Evolutionary conservation across 1,140 invertebrate genomes (phyloP), one percentile per base, ranked within the genome.

Genomic region (Helicoverpa armigera): DNA sequence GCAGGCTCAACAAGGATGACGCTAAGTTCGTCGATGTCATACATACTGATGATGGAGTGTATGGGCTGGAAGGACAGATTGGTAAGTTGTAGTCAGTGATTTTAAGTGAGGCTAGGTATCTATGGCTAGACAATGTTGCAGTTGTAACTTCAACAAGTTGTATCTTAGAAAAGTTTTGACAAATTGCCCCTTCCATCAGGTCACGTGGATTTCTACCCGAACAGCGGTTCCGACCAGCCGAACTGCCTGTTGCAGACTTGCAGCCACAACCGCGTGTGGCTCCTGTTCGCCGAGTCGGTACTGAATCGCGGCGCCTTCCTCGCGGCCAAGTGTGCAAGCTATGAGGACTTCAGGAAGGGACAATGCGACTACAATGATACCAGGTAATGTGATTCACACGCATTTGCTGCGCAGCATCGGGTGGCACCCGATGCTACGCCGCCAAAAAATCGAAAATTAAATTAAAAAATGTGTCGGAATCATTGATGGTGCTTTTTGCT

Each of bases 131-230:
- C 23, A 23, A 23, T 23, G 23, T 23, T 23, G 2, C 23, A 23
- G 23, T 23, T 23, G 23, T 23, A 23, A 1, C 23, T 23, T 23
- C 23, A 23, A 23, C 23, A 23, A 23, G 23, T 23, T 23, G 23
- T 23, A 23, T 23, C 23, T 23, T 23, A 23, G 23, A 23, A 23
- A 23, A 23, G 23, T 23, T 23, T 23, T 23, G 23, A 23, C 23
- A 23, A 2, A 23, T 23, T 23, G 2, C 23, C 23, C 23, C 23
- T 23, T 23, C 16, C 35, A 7, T 0, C 86, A 86, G 97, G 97
- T 16, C 96, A 97, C 84, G 96, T 95, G 3, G 98, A 98, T 91
- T 98, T 98, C 95, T 98, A 96, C 89, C 97, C 97, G 0, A 98
- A 98, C 91, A 96, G 97, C 10, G 97, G 97, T 4, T 18, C 86